phyloP scores from a whole-genome alignment of 2,888 invertebrate species.

The Petrolisthes manimaculis region DNA sequence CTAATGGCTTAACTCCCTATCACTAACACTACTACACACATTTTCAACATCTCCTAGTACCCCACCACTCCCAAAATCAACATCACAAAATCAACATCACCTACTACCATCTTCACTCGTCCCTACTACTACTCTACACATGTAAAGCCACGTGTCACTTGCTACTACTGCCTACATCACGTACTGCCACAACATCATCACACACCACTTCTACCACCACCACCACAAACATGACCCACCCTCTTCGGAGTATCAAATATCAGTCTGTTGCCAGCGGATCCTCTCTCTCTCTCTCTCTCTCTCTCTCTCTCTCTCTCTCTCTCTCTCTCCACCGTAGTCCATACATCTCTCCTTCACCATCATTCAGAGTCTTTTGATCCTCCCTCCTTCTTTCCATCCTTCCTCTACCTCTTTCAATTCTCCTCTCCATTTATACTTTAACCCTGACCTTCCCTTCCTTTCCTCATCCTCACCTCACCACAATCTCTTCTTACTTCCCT shows the following conservation, averaged over 20 bases:
- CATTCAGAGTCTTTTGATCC: neutral
- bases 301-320: neutral
- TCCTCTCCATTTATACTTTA: neutral
- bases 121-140: no score
- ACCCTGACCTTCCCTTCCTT: neutral
- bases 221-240: neutral
- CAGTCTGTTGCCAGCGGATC: neutral
- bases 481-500: neutral
- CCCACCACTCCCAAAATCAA: neutral
- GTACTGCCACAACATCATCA: neutral
- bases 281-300: slow-evolving; percentile 1
- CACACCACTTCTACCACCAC: neutral
- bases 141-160: no score
- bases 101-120: neutral
- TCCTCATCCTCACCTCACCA: neutral
- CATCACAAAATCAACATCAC: neutral
- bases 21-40: neutral
- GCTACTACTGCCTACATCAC: neutral
- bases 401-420: neutral
- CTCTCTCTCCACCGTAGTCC: neutral
- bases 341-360: neutral
- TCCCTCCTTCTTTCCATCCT: neutral
- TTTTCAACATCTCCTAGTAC: neutral
- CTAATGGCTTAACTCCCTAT: no score
- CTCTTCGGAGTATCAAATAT: neutral